phyloP scores from a whole-genome alignment of 2,888 invertebrate species.

The Charanyca ferruginea region DNA sequence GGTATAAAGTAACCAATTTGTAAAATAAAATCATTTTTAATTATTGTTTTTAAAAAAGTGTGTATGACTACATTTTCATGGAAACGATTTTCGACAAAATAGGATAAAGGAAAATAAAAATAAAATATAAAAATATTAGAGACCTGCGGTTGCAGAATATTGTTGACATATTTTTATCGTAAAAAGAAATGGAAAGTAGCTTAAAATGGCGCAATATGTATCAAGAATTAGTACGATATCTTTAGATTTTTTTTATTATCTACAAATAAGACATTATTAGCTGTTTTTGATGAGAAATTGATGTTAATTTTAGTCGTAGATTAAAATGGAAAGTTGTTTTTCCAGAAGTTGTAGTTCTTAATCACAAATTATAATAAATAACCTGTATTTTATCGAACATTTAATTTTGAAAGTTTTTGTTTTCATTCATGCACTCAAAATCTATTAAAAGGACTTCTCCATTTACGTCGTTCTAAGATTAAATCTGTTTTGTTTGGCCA shows the following conservation, averaged over 20 bases:
- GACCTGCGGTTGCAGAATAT: too few species aligned
- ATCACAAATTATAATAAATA: constrained; percentile 29
- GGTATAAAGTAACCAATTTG: too few species aligned
- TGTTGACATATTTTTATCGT: not conserved
- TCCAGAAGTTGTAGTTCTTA: constrained; percentile 26
- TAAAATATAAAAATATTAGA: not conserved
- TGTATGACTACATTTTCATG: too few species aligned
- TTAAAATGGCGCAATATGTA: not conserved
- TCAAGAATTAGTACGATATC: not conserved
- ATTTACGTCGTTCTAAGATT: constrained; percentile 1
- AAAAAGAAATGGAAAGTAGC: constrained; percentile 44
- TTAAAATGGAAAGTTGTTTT: constrained; percentile 60
- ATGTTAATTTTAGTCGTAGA: constrained; percentile 25
- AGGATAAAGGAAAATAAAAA: too few species aligned
- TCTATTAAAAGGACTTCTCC: not conserved
- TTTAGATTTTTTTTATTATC: constrained; percentile 8
- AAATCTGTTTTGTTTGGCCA: not conserved
- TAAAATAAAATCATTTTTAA: too few species aligned
- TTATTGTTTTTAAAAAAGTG: too few species aligned
- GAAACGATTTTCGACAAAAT: too few species aligned
- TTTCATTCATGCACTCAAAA: constrained; percentile 43
- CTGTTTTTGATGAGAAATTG: not conserved
- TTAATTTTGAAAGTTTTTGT: constrained; percentile 40
- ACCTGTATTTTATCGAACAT: constrained; percentile 18
- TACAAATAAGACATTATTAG: constrained; percentile 28